Percentiles rank a stretch among this genome's conserved stretches.
Conservation (phyloP, 2,888 invertebrate genomes). For the Conus canariensis region DNA sequence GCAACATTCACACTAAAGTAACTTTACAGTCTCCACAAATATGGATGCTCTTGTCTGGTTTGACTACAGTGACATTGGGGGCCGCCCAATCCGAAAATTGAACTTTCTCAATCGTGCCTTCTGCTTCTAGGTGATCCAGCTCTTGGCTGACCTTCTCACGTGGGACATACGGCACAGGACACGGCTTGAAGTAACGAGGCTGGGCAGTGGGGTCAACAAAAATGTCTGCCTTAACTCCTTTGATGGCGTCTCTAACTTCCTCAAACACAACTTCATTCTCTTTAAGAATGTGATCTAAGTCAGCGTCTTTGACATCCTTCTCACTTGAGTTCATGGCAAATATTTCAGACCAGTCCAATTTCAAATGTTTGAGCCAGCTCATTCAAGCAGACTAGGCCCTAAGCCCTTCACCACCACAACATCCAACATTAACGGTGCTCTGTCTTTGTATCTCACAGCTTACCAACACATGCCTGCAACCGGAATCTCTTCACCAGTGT, state of each 20-base stretch:
- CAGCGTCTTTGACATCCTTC: background rate
- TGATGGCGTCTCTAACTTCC: constrained; percentile 36
- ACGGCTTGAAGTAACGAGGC: constrained; percentile 42
- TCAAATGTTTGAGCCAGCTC: constrained; percentile 38
- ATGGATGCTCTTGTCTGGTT: constrained; percentile 40
- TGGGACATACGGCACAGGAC: constrained; percentile 48
- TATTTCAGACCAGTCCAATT: constrained; percentile 43
- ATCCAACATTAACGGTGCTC: background rate
- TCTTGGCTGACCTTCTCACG: constrained; percentile 43
- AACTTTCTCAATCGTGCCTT: constrained; percentile 49
- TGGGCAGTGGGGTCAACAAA: constrained; percentile 31
- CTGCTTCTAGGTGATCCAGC: constrained; percentile 41
- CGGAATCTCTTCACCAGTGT: constrained; percentile 38
- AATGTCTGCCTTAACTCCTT: constrained; percentile 34
- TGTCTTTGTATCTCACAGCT: constrained; percentile 36
- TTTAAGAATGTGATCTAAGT: background rate
- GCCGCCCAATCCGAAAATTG: constrained; percentile 52
- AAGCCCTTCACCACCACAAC: constrained; percentile 40
- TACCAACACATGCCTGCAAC: background rate
- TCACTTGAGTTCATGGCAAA: constrained; percentile 2
- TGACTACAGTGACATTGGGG: constrained; percentile 50
- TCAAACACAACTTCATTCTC: constrained; percentile 43
- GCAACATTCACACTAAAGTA: constrained; percentile 20
- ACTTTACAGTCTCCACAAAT: constrained; percentile 43
- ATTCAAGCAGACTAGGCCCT: constrained; percentile 39